Evolutionary conservation across 2,113 vertebrate species (phyloP).

Genomic region (Microcebus tavaratra): DNA sequence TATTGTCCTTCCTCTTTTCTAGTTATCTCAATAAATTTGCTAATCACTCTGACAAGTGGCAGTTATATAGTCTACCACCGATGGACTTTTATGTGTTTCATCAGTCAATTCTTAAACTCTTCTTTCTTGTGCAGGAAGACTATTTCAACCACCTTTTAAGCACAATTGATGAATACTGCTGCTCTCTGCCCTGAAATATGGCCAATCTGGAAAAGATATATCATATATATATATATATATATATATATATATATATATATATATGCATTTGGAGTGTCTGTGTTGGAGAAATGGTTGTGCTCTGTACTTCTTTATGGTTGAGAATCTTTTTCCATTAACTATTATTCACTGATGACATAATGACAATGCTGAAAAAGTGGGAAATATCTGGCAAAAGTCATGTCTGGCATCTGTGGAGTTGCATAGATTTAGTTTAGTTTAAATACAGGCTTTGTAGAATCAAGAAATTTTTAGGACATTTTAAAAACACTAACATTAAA

Average conservation of each 20-base stretch:
- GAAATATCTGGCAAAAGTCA: not conserved
- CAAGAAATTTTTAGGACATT: not conserved
- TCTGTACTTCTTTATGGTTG: not conserved
- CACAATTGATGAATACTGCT: conserved; percentile 43
- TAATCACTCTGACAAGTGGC: conserved; percentile 45
- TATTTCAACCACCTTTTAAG: conserved; percentile 18
- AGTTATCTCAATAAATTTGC: conserved; percentile 6
- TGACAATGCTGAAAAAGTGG: not conserved
- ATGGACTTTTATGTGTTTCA: conserved; percentile 30
- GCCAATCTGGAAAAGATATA: conserved; percentile 1
- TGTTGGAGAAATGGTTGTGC: conserved; percentile 18
- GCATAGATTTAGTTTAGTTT: not conserved
- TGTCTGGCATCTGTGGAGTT: not conserved
- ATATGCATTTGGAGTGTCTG: not conserved
- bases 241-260: too few relatives aligned
- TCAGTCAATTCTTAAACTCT: conserved; percentile 19
- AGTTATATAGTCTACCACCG: not conserved
- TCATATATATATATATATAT: not conserved
- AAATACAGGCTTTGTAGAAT: not conserved
- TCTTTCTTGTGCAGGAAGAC: not conserved
- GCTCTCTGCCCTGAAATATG: conserved; percentile 50
- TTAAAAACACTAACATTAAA: not conserved
- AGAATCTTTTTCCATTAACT: not conserved
- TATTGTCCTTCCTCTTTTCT: not conserved
- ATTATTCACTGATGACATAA: not conserved